Evolutionary conservation across 2,113 vertebrate genomes (phyloP).

Genomic region (Nerophis ophidion): DNA sequence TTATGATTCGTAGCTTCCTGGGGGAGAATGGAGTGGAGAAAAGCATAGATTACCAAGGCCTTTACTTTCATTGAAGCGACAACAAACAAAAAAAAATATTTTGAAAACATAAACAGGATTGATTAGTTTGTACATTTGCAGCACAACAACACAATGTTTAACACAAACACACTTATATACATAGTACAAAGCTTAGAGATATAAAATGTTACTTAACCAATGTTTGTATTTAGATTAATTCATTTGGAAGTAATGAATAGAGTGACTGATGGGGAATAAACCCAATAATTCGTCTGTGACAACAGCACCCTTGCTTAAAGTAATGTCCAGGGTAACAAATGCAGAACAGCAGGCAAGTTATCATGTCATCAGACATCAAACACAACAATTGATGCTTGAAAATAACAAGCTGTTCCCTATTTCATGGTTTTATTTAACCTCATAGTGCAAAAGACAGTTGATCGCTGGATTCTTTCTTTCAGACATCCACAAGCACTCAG

Average conservation of each 20-base stretch:
- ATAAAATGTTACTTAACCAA: constrained; percentile 23
- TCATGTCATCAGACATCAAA: not conserved
- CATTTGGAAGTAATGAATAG: constrained; percentile 20
- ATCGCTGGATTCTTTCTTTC: not conserved
- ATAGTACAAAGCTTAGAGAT: constrained; percentile 25
- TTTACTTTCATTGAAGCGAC: constrained; percentile 46
- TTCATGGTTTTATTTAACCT: not conserved
- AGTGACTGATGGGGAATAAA: constrained; percentile 7
- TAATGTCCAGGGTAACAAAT: constrained; percentile 30
- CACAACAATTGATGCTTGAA: not conserved
- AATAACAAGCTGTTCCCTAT: constrained; percentile 17
- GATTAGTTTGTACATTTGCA: constrained; percentile 24
- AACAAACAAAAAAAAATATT: constrained; percentile 49
- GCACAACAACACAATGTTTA: constrained; percentile 36
- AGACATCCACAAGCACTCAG: too few species aligned
- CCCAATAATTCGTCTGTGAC: constrained; percentile 21
- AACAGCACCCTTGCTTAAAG: constrained; percentile 28
- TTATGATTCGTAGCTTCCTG: not conserved
- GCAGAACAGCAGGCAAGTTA: constrained; percentile 16
- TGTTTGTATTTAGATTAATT: constrained; percentile 32
- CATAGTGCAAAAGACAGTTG: constrained; percentile 2
- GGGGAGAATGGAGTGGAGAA: constrained; percentile 9
- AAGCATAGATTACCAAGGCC: constrained; percentile 37
- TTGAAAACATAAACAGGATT: constrained; percentile 33
- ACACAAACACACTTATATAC: constrained; percentile 30